phyloP scores from a whole-genome alignment of 2,113 vertebrate species.

The Cathartes aura region DNA sequence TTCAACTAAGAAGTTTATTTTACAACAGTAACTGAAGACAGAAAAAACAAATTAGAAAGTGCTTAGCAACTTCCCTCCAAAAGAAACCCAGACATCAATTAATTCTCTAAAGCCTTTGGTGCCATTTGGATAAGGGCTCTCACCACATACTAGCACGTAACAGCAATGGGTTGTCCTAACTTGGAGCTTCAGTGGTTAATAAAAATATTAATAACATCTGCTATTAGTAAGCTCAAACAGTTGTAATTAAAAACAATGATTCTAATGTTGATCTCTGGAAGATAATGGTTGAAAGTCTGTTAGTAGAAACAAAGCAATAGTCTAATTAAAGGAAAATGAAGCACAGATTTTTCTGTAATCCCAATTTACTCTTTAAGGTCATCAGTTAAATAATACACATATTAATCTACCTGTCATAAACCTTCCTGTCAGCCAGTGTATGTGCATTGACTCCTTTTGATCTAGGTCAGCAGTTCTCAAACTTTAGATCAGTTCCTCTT shows the following conservation, averaged over 20 bases:
- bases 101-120: conserved; percentile 45
- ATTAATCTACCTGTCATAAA: conserved; percentile 4
- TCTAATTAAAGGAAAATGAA: conserved; percentile 56
- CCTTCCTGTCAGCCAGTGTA: conserved; percentile 16
- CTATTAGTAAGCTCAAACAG: conserved; percentile 22
- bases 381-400: conserved; percentile 25
- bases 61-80: conserved; percentile 40
- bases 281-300: background rate
- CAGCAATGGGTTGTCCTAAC: conserved; percentile 3
- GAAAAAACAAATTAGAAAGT: conserved; percentile 1
- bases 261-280: background rate
- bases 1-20: conserved; percentile 45
- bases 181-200: conserved; percentile 43
- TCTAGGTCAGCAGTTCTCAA: conserved; percentile 65
- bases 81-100: background rate
- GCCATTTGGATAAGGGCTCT: background rate
- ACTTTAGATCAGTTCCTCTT: background rate
- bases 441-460: conserved; percentile 14
- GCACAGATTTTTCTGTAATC: conserved; percentile 38
- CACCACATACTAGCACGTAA: background rate
- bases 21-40: conserved; percentile 16
- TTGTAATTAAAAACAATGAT: background rate
- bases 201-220: conserved; percentile 5
- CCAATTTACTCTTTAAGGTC: conserved; percentile 18
- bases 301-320: conserved; percentile 17